phyloP scores from a whole-genome alignment of 2,888 invertebrate genomes.

The Lepeophtheirus nordmannii region DNA sequence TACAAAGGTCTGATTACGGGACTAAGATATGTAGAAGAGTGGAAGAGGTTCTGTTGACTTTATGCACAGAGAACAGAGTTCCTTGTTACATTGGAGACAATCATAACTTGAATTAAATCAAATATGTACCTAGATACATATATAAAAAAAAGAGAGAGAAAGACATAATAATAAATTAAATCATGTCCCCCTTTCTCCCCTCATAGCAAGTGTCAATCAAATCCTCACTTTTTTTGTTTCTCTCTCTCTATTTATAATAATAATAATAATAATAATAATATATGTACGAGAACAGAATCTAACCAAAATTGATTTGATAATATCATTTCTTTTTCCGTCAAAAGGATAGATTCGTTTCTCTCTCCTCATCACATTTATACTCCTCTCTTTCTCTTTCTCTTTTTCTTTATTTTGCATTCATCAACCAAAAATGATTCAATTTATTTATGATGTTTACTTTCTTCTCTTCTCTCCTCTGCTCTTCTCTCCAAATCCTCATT shows the following conservation, averaged over 20 bases:
- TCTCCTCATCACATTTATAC: background rate
- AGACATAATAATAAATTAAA: background rate
- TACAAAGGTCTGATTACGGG: too few relatives aligned
- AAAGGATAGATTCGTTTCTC: background rate
- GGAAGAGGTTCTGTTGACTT: too few relatives aligned
- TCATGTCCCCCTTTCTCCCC: background rate
- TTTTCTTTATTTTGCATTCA: background rate
- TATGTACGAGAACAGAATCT: background rate
- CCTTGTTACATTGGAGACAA: too few relatives aligned
- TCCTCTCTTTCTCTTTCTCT: background rate
- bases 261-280: background rate
- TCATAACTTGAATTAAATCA: too few relatives aligned
- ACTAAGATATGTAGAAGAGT: too few relatives aligned
- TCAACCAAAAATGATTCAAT: slow-evolving; percentile 8
- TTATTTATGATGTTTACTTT: background rate
- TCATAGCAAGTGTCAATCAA: background rate
- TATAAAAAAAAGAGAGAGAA: too few relatives aligned
- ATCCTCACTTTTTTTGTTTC: background rate
- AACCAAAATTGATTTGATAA: slow-evolving; percentile 4
- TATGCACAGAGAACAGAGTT: too few relatives aligned
- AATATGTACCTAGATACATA: too few relatives aligned
- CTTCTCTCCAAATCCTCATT: too few relatives aligned
- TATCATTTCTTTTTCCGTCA: background rate
- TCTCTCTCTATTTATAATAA: background rate
- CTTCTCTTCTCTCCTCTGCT: background rate